Percentiles rank a stretch among this genome's conserved stretches.
These are phyloP conservation scores for Alcedo quadribrachys DNA, from an alignment of 2,797 vertebrate species.

Conservation along the genomic window DNA sequence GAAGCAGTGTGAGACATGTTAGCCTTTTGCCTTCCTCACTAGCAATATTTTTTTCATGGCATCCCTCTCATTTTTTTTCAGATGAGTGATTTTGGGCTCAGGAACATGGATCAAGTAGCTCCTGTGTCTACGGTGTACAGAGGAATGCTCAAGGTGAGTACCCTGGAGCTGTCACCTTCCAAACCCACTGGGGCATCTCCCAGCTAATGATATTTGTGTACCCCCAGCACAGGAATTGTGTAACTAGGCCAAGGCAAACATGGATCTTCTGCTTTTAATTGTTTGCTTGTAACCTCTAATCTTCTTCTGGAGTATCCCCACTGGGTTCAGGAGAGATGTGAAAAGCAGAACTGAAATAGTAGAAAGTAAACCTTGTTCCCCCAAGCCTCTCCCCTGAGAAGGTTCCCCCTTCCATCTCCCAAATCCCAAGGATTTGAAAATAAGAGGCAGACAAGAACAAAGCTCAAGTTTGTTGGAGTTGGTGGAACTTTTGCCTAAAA, in stretches of 20 bases:
- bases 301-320: background rate
- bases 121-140: conserved; percentile 79
- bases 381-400: background rate
- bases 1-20: background rate
- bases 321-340: background rate
- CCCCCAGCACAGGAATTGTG: background rate
- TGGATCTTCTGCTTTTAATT: background rate
- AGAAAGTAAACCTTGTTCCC: background rate
- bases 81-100: conserved; percentile 84
- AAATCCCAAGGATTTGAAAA: background rate
- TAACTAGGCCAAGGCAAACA: background rate
- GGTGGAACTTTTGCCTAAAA: background rate
- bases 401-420: background rate
- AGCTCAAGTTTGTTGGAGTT: background rate
- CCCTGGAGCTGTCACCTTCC: background rate
- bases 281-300: background rate
- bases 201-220: background rate
- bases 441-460: background rate
- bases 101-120: conserved; percentile 87
- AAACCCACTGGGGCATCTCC: background rate
- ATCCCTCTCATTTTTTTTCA: conserved; percentile 38
- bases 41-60: background rate
- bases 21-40: background rate
- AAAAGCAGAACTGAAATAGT: background rate
- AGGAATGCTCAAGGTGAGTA: conserved; percentile 84